Evolutionary conservation across 2,888 invertebrate genomes (phyloP), one percentile per base, ranked within the genome.

Genomic region (Sinopyrophorus schimmeli): DNA sequence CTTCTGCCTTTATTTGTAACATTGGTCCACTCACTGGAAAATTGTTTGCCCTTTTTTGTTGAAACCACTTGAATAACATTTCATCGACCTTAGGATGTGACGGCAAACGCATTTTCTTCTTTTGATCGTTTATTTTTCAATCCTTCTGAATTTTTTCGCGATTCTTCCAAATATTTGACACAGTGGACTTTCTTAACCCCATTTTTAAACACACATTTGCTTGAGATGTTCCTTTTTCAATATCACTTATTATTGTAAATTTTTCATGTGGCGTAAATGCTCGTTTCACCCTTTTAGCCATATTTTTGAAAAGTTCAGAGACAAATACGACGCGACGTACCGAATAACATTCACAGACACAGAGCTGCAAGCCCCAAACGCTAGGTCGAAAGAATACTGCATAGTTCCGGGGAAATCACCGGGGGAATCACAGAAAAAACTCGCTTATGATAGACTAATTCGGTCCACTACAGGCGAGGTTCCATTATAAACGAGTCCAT

Each of bases 1-100:
- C 32, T 34, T 27, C 26, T n/a, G 38, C 32, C 26, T 49, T 43
- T n/a, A 17, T 17, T 41, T 35, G 17, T 10, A 43, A n/a, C 11
- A 47, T 20, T 4, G 34, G 26, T 10, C 14, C 14, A 14, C n/a
- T 18, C 6, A 30, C 9, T 9, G 30, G 30, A 1, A 16, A 5
- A 21, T 30, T 40, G 3, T 20, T 27, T 5, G 15, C 9, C 9
- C 10, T 9, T 30, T 40, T 20, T 20, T 12, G 20, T 15, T 10
- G 7, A 30, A 23, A 46, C 46, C 39, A 46, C 26, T 39, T 20
- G 20, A 28, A 30, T 16, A 46, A 12, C 15, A 23, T n/a, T 14
- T 46, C 23, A 15, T 38, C 28, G n/a, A 38, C 38, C 12, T 46
- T 12, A 18, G 16, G 27, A 6, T 17, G 26, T 10, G 20, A 7